Evolutionary conservation across 2,888 invertebrate genomes (phyloP).

Genomic region (Drosophila rubida): DNA sequence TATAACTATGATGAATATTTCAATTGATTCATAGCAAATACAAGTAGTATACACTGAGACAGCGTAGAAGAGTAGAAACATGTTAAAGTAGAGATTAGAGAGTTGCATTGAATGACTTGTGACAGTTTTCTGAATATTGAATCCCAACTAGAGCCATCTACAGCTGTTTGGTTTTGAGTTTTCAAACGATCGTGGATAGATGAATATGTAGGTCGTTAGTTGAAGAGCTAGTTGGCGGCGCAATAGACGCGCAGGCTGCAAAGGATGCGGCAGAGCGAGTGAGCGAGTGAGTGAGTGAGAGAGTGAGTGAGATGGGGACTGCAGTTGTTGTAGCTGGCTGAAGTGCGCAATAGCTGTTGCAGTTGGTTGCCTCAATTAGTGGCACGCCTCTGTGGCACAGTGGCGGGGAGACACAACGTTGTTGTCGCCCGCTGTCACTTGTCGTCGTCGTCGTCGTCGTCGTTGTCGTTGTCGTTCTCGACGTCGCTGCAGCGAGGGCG

Average conservation of each 20-base stretch:
- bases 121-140: too few species aligned
- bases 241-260: background rate
- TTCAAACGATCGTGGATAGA: too few species aligned
- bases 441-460: background rate
- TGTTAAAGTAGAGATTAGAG: too few species aligned
- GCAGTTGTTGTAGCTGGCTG: constrained; percentile 58
- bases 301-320: background rate
- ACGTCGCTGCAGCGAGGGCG: constrained; percentile 14
- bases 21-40: too few species aligned
- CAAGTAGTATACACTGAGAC: too few species aligned
- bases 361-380: constrained; percentile 77
- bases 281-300: background rate
- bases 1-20: too few species aligned
- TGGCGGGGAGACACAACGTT: constrained; percentile 16
- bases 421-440: constrained; percentile 17
- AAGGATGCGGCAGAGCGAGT: background rate
- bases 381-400: constrained; percentile 60
- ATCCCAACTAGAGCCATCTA: too few species aligned
- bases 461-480: background rate
- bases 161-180: too few species aligned
- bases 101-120: too few species aligned
- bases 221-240: background rate
- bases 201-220: background rate
- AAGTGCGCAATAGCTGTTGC: constrained; percentile 56
- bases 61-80: too few species aligned